Evolutionary conservation across 2,888 invertebrate genomes (phyloP), one percentile per base, ranked within the genome.

Genomic region (Pollenia labialis): DNA sequence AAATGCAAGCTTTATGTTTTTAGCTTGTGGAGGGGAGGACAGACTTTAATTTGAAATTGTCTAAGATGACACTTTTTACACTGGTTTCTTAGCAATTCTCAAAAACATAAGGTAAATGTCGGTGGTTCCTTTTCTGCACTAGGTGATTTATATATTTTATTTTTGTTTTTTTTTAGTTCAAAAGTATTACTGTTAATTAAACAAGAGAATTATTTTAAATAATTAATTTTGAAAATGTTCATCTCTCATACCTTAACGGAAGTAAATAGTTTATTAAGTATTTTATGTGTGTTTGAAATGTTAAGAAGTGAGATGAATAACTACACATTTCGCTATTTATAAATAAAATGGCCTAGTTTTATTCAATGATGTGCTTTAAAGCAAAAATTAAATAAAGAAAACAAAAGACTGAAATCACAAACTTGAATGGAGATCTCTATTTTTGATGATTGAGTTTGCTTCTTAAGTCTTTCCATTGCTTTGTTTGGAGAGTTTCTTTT

Each of bases 321-420:
- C 32, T 42, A 52, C 42, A 71, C 62, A 18, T 62, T 66, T 54
- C 18, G 56, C 32, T 62, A 16, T 79, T 58, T 68, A 54, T 42
- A 56, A 76, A n/a, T 11, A 44, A 64, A 58, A 18, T 68, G 68
- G 58, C 66, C 66, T 48, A 79, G 58, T 68, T 52, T 40, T 40
- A 68, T 69, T 69, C 68, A 42, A 54, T 74, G 10, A 44, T n/a
- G 52, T 44, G 18, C 32, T 44, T 6, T n/a, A 58, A 44, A n/a
- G 60, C 40, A 10, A 68, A 76, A 42, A 32, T 32, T 6, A 44
- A 50, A 12, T 40, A 52, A 42, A 62, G 64, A 81, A 88, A 88
- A 90, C 91, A 86, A 91, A 91, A 91, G 91, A 91, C 89, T 91
- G 85, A 88, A 85, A 85, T 89, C 85, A 87, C 90, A 81, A 91